Evolutionary conservation across 2,113 vertebrate species (phyloP).

Genomic region (Pandion haliaetus): DNA sequence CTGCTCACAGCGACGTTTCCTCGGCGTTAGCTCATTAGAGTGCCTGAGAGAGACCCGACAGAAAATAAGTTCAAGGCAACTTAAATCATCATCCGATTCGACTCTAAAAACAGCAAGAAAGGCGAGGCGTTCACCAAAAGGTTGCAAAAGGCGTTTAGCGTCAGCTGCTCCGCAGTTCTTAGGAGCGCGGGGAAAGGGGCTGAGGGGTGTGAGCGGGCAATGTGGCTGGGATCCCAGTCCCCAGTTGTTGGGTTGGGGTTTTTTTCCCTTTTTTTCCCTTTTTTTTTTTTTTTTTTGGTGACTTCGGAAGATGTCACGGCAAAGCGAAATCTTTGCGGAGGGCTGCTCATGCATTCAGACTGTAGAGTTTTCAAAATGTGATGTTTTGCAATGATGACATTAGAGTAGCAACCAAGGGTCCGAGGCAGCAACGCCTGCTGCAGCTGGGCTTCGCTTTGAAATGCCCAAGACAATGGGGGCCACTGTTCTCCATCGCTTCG

Average conservation of each 20-base stretch:
- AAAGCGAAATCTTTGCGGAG: slow-evolving; percentile 45
- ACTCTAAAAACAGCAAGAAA: not conserved
- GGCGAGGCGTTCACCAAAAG: not conserved
- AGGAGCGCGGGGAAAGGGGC: not conserved
- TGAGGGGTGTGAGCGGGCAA: not conserved
- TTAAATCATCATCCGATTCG: not conserved
- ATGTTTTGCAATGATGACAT: slow-evolving; percentile 73
- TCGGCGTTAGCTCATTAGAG: not conserved
- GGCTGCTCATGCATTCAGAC: slow-evolving; percentile 65
- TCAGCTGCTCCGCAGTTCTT: not conserved
- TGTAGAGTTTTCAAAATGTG: slow-evolving; percentile 66
- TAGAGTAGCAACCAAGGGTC: slow-evolving; percentile 71
- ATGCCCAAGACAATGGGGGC: slow-evolving; percentile 78
- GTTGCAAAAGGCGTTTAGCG: not conserved
- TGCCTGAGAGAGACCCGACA: not conserved
- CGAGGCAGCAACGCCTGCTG: slow-evolving; percentile 66
- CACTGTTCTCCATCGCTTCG: slow-evolving; percentile 79
- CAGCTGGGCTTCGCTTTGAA: slow-evolving; percentile 85
- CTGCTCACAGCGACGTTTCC: not conserved
- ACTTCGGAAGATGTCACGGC: slow-evolving; percentile 36
- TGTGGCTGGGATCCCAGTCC: not conserved
- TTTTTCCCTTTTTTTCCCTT: too few species aligned
- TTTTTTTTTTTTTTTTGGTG: not conserved
- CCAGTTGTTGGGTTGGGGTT: not conserved
- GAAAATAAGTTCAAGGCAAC: not conserved